These are phyloP conservation scores for Drosophila cracens DNA, from an alignment of 2,888 invertebrate species.

Conservation along the genomic window DNA sequence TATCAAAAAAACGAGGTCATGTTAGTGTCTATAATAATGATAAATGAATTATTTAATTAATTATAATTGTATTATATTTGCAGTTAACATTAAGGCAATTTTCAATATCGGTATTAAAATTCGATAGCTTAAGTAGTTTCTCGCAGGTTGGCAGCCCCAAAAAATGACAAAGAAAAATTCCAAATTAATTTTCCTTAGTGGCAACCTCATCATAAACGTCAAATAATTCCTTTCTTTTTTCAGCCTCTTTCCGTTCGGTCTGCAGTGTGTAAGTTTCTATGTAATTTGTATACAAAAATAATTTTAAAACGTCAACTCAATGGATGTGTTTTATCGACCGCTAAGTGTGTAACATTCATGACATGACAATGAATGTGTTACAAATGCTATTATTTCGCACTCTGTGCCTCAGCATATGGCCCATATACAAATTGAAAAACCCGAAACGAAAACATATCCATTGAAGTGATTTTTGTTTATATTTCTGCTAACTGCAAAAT, in stretches of 20 bases:
- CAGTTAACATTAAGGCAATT: neutral
- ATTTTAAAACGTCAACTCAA: conserved; percentile 79
- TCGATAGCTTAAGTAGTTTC: neutral
- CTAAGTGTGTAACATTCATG: conserved; percentile 24
- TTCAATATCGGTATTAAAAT: neutral
- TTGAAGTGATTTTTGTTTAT: conserved; percentile 48
- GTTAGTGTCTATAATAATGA: neutral
- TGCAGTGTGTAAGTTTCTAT: conserved; percentile 83
- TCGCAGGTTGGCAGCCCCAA: conserved; percentile 23
- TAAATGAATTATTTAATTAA: neutral
- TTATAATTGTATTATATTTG: neutral
- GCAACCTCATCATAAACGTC: conserved; percentile 71
- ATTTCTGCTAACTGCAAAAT: conserved; percentile 2
- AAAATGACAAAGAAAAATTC: conserved; percentile 7
- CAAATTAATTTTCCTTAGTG: conserved; percentile 30
- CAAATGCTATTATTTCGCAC: conserved; percentile 28
- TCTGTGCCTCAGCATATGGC: neutral
- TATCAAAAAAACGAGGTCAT: neutral
- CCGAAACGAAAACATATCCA: neutral
- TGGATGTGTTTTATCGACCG: conserved; percentile 33
- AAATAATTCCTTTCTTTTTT: conserved; percentile 79
- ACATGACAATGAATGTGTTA: conserved; percentile 1
- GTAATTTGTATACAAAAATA: conserved; percentile 56
- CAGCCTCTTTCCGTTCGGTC: conserved; percentile 84
- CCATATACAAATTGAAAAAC: neutral